Conservation (phyloP, 2,888 invertebrate genomes). For the Temnothorax rugatulus region DNA sequence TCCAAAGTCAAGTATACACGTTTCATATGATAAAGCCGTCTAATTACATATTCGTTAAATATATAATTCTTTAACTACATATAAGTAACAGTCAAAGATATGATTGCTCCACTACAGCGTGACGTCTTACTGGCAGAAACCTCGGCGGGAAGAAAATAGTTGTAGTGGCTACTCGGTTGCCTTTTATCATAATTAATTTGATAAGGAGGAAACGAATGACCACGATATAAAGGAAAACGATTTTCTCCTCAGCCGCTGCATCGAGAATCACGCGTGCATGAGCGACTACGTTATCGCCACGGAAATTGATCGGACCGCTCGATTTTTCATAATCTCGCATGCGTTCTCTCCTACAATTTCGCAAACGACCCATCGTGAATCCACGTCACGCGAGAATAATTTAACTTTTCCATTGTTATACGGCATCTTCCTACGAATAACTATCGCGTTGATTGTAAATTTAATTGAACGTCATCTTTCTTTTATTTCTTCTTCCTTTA, state of each 20-base stretch:
- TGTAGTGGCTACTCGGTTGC: conserved; percentile 26
- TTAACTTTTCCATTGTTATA: background rate
- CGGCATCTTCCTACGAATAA: background rate
- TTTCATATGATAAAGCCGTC: background rate
- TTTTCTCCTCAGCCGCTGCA: conserved; percentile 50
- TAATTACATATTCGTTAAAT: conserved; percentile 8
- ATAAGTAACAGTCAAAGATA: too few relatives aligned
- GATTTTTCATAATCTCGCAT: conserved; percentile 41
- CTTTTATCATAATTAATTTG: conserved; percentile 75
- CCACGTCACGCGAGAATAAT: background rate
- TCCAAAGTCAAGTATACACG: background rate
- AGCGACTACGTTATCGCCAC: conserved; percentile 50
- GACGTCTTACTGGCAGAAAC: background rate
- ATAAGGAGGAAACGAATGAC: conserved; percentile 68
- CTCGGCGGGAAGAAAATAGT: conserved; percentile 43
- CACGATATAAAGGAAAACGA: conserved; percentile 67
- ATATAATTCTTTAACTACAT: too few relatives aligned
- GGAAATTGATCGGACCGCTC: conserved; percentile 64
- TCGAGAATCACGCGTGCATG: conserved; percentile 10
- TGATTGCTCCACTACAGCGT: conserved; percentile 8
- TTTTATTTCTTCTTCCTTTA: background rate
- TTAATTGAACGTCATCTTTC: background rate
- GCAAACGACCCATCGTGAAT: background rate
- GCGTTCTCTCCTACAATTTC: conserved; percentile 6
- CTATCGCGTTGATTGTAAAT: background rate